Evolutionary conservation across 2,888 invertebrate species (phyloP), one percentile per base, ranked within the genome.

Genomic region (Sinopyrophorus schimmeli): DNA sequence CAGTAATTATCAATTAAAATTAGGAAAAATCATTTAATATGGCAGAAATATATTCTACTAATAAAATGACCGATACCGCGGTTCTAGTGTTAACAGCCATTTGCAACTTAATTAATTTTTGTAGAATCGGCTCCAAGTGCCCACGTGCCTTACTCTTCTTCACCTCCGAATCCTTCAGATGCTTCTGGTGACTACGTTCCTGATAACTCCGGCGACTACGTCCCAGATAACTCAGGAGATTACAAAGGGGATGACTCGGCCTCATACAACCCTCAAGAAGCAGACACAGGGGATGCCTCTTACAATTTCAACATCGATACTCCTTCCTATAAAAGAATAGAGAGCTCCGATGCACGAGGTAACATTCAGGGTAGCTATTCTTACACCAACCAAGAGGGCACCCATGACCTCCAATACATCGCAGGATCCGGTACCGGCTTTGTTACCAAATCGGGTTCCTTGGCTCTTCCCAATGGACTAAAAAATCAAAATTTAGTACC

Each of bases 381-480:
- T 3, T 64, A 60, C 24, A 40, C 17, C n/a, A 58, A 63, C 21
- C 49, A 53, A 23, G 58, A 51, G 15, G 62, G 61, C 32, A 44
- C 30, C 1, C 61, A 62, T 26, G 61, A 62, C 40, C 41, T 63
- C 7, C 51, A 39, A 17, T 67, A 67, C 54, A 42, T 58, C 20
- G 67, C 67, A 9, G 67, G 66, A 28, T 55, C 61, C 10, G 58
- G 49, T 11, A 65, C 61, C 3, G 68, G 67, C 15, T 68, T 69
- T 48, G 60, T 67, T 4, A 64, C 60, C 5, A 53, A 59, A 10
- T 56, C 63, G 18, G 55, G 57, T 16, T 64, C 65, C 3, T 53
- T 58, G 21, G 57, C 64, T 16, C 38, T 20, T 9, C 46, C 46
- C 3, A 46, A 46, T n/a, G 46, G 46, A 17, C 16, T 46, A 4